Evolutionary conservation across 2,113 vertebrate species (phyloP), one percentile per base, ranked within the genome.

Genomic region (Romanogobio albipinnatus): DNA sequence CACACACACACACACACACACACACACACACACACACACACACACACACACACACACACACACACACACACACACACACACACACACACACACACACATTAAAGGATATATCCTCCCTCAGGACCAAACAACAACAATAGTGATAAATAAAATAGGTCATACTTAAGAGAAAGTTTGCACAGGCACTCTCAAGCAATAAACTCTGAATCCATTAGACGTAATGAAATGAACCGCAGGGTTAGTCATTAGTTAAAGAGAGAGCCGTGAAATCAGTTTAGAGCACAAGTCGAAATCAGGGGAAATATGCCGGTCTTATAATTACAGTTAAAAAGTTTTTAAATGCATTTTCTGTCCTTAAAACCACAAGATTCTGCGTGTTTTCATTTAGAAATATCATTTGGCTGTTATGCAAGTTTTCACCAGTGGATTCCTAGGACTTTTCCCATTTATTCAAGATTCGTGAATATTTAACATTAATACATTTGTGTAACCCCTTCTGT

Each of bases 261-360:
- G 68, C 68, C 36, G 19, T 71, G 68, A 71, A 71, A 71, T 71
- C 68, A n/a, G 68, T 43, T 71, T 71, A 71, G 36, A n/a, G 36
- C 68, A 43, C 36, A 4, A 11, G 68, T 36, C 2, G 36, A 71
- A 71, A 71, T 71, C 68, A 43, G 68, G 36, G 66, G 68, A 71
- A 71, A 71, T 71, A 71, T 71, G 19, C 36, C 19, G 36, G 2
- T 5, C 22, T 22, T 4, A 71, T 71, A 71, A 71, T 71, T 43
- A 43, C 68, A n/a, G 17, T 5, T 43, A 36, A 11, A 5, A 70
- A 43, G 36, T 70, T 70, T 43, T 43, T 43, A 70, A 39, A 70
- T 70, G 66, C 19, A 22, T 39, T 70, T 70, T 43, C 33, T 0
- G 17, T 70, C 66, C 39, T 70, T 70, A 43, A 70, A 70, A 70